Conservation (phyloP, 2,888 invertebrate species). For the Horisme vitalbata region DNA sequence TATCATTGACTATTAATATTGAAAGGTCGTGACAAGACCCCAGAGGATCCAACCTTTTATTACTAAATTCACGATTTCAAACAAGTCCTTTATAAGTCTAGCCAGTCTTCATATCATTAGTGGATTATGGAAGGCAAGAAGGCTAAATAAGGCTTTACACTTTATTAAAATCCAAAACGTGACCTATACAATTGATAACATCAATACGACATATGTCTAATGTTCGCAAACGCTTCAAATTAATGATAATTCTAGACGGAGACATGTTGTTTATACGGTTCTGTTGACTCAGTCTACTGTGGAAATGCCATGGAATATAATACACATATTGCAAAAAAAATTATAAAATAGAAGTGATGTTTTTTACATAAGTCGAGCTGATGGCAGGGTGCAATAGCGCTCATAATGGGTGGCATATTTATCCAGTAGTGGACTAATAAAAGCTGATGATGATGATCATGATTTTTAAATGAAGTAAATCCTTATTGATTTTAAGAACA, state of each 20-base stretch:
- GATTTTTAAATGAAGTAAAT: too few species aligned
- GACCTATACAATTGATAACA: conserved; percentile 40
- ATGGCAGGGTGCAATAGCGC: too few species aligned
- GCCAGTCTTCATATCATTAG: conserved; percentile 34
- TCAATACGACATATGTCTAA: conserved; percentile 28
- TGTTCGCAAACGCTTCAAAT: conserved; percentile 19
- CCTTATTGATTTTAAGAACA: too few species aligned
- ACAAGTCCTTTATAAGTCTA: conserved; percentile 30
- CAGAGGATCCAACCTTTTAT: conserved; percentile 3
- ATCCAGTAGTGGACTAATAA: too few species aligned
- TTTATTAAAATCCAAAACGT: conserved; percentile 47
- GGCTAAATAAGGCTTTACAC: conserved; percentile 39
- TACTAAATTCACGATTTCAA: conserved; percentile 28
- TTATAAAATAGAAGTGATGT: too few species aligned
- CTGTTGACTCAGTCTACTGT: too few species aligned
- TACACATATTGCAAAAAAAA: too few species aligned
- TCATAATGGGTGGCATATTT: too few species aligned
- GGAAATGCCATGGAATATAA: too few species aligned
- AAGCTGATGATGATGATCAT: too few species aligned
- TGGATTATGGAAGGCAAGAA: conserved; percentile 30
- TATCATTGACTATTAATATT: too few species aligned
- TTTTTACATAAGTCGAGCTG: too few species aligned
- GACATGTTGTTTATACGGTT: conserved; percentile 9
- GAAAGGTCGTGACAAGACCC: conserved; percentile 7
- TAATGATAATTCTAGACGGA: conserved; percentile 18